Conservation (phyloP, 2,888 invertebrate genomes). For the Tachystola acroxantha region DNA sequence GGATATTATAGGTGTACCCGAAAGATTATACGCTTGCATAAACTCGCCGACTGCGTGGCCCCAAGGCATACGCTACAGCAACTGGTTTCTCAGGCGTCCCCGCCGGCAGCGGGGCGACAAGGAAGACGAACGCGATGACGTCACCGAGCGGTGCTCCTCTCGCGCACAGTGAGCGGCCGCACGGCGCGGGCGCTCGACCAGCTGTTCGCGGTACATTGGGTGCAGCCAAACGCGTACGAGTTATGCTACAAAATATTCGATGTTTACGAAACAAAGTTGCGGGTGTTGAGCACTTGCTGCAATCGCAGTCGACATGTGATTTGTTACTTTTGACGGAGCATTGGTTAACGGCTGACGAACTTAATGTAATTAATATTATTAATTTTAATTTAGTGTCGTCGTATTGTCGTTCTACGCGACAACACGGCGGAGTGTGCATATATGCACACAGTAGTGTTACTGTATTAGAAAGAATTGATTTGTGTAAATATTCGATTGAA, state of each 20-base stretch:
- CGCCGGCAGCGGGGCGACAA: not conserved
- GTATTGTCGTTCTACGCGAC: not conserved
- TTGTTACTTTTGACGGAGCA: not conserved
- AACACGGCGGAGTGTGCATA: not conserved
- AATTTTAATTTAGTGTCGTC: not conserved
- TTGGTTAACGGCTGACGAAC: not conserved
- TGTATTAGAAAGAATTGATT: not conserved
- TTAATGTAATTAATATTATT: not conserved
- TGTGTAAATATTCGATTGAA: conserved; percentile 1
- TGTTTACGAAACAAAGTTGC: not conserved
- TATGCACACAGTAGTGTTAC: not conserved
- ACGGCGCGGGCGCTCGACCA: not conserved
- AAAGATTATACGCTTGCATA: not conserved
- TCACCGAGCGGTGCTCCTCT: not conserved
- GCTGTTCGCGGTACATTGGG: not conserved
- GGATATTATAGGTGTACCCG: not conserved
- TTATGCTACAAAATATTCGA: not conserved
- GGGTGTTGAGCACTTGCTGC: not conserved
- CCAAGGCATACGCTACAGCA: not conserved
- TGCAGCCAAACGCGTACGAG: not conserved
- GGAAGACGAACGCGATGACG: not conserved
- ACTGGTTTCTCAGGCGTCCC: not conserved
- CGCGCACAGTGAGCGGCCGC: not conserved
- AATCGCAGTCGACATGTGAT: not conserved
- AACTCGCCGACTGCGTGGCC: not conserved